Percentiles rank a stretch among this genome's conserved stretches.
phyloP scores from a whole-genome alignment of 2,888 invertebrate species.

The Bugula neritina region DNA sequence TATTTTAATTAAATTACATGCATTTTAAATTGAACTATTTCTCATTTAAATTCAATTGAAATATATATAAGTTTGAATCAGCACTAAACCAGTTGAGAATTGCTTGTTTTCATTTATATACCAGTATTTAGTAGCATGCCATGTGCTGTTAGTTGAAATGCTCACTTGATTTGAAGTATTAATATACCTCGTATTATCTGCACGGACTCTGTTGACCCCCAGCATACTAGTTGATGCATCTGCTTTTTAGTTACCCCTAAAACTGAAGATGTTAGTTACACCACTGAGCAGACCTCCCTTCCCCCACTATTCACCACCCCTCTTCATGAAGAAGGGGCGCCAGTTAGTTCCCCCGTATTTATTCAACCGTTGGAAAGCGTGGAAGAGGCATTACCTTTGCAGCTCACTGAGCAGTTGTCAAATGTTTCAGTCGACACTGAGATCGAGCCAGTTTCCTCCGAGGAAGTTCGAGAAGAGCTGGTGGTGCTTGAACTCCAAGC shows the following conservation, averaged over 20 bases:
- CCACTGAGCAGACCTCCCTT: slow-evolving; percentile 10
- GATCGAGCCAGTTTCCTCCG: slow-evolving; percentile 16
- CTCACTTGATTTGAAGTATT: neutral
- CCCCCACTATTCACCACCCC: slow-evolving; percentile 14
- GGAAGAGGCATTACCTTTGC: slow-evolving; percentile 15
- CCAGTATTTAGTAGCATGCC: neutral
- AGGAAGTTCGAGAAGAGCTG: slow-evolving; percentile 25
- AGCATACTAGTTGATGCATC: too few relatives aligned
- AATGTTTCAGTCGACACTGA: too few relatives aligned
- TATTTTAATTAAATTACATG: too few relatives aligned
- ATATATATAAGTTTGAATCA: neutral
- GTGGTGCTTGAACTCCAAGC: slow-evolving; percentile 28
- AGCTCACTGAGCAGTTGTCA: too few relatives aligned
- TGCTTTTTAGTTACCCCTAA: too few relatives aligned
- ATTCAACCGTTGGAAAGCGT: slow-evolving; percentile 20
- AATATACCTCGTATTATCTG: neutral
- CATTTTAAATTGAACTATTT: too few relatives aligned
- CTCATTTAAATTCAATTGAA: neutral
- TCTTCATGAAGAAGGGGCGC: slow-evolving; percentile 9
- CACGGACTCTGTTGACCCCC: neutral
- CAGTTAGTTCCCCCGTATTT: neutral
- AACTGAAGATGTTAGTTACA: too few relatives aligned
- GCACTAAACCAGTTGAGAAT: neutral
- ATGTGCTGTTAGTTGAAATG: neutral
- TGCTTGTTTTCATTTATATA: neutral